Evolutionary conservation across 2,888 invertebrate species (phyloP).

Genomic region (Drosophila helvetica): DNA sequence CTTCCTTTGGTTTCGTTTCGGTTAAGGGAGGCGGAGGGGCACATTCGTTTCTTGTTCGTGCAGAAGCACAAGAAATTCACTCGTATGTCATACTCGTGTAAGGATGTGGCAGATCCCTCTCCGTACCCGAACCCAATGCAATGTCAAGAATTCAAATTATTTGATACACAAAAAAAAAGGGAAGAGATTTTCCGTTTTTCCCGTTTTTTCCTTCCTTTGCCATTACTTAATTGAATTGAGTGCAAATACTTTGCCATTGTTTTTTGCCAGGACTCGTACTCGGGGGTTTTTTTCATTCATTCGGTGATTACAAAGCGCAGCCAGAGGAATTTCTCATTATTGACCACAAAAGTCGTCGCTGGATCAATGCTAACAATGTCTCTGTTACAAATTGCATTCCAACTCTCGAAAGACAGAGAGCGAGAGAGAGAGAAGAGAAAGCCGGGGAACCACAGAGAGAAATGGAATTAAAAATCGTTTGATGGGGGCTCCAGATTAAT

Average conservation of each 20-base stretch:
- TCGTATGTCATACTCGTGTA: background rate
- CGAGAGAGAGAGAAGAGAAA: background rate
- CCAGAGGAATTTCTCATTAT: conserved; percentile 75
- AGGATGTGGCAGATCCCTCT: background rate
- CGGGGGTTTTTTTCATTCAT: conserved; percentile 1
- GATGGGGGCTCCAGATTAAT: conserved; percentile 64
- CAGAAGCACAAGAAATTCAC: conserved; percentile 43
- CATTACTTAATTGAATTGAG: conserved; percentile 75
- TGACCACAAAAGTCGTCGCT: conserved; percentile 69
- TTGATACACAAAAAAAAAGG: conserved; percentile 30
- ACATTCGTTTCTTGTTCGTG: conserved; percentile 36
- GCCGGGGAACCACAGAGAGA: conserved; percentile 19
- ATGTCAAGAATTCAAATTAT: conserved; percentile 73
- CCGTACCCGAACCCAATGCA: conserved; percentile 6
- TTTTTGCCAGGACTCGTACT: conserved; percentile 25
- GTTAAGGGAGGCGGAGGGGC: conserved; percentile 6
- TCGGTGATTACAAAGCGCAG: conserved; percentile 62
- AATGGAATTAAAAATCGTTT: conserved; percentile 76
- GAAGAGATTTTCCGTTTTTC: conserved; percentile 36
- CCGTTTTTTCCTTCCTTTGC: conserved; percentile 26
- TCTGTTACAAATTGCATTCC: conserved; percentile 37
- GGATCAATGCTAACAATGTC: conserved; percentile 63
- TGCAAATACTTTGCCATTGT: conserved; percentile 66
- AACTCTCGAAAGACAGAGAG: background rate
- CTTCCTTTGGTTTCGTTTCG: background rate